Evolutionary conservation across 2,113 vertebrate genomes (phyloP).

Genomic region (Zosterops lateralis): DNA sequence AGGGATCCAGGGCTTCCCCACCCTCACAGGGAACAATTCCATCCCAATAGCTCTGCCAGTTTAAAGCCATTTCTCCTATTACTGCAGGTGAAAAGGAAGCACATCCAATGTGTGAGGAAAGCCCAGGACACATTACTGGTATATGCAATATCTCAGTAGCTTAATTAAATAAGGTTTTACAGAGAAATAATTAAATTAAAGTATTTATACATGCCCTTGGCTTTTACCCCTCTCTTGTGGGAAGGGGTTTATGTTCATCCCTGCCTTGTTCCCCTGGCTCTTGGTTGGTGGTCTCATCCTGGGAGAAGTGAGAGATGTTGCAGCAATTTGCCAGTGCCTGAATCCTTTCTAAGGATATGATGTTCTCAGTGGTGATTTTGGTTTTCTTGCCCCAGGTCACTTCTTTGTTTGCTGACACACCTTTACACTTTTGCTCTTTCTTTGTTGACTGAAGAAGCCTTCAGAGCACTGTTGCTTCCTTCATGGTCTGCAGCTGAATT

Average conservation of each 20-base stretch:
- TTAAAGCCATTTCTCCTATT: background rate
- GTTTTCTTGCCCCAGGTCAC: background rate
- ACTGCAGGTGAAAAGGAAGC: background rate
- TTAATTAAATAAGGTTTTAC: background rate
- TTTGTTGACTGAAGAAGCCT: background rate
- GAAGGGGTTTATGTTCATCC: background rate
- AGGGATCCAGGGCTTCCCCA: background rate
- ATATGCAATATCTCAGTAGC: background rate
- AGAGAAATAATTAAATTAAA: background rate
- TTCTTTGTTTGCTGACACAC: background rate
- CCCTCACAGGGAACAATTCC: accelerated
- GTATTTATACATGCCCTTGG: background rate
- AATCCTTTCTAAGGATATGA: accelerated
- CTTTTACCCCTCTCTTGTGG: accelerated
- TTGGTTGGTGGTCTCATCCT: background rate
- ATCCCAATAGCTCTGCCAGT: background rate
- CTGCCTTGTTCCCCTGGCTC: background rate
- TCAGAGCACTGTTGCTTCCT: background rate
- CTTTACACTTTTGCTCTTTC: background rate
- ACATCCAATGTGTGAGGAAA: background rate
- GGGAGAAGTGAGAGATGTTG: background rate
- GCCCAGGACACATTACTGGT: background rate
- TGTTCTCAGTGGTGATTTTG: background rate
- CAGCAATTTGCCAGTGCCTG: background rate
- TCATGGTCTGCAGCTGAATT: background rate